Evolutionary conservation across 2,888 invertebrate genomes (phyloP), one percentile per base, ranked within the genome.

Genomic region (Phragmatobia fuliginosa): DNA sequence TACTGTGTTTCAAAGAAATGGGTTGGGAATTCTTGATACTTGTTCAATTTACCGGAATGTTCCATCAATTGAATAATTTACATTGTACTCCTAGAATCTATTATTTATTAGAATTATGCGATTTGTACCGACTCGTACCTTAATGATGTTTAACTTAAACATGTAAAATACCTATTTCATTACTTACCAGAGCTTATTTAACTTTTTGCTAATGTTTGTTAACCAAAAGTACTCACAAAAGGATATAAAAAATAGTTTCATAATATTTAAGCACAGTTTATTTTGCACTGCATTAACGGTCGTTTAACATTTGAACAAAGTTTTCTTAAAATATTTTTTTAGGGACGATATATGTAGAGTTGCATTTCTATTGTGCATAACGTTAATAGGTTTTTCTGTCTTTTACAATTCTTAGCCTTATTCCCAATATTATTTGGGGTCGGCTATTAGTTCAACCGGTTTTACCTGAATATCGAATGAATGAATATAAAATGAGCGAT

Each of bases 1-100:
- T 70, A 66, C 56, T 58, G 21, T 21, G 32, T 61, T 62, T 45
- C 28, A 25, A 38, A 66, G 66, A 60, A 38, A 67, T 63, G 32
- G n/a, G 33, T 61, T 61, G 31, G 38, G 21, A 58, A 41, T 59
- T 66, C 41, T 59, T 31, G 16, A 59, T 31, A 38, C 25, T 28
- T 38, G 25, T 36, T 36, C 28, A 56, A 65, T 45, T 28, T 10
- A 45, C 31, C 10, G 45, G 7, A 45, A 52, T 14, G 2, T 11
- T 52, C 2, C 16, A 36, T 25, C 16, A 28, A 56, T 28, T 56
- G 56, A 28, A 28, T 1, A 56, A 28, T 14, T 25, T 28, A 28
- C 6, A 6, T 16, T 16, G 7, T 6, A n/a, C 2, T n/a, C n/a
- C 21, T n/a, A 28, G 28, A 25, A 16, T 56, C 1, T 16, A 14